A percentile compares a stretch with the other conserved stretches of the same genome.
phyloP scores from a whole-genome alignment of 2,888 invertebrate species.

The Ectemnius continuus region DNA sequence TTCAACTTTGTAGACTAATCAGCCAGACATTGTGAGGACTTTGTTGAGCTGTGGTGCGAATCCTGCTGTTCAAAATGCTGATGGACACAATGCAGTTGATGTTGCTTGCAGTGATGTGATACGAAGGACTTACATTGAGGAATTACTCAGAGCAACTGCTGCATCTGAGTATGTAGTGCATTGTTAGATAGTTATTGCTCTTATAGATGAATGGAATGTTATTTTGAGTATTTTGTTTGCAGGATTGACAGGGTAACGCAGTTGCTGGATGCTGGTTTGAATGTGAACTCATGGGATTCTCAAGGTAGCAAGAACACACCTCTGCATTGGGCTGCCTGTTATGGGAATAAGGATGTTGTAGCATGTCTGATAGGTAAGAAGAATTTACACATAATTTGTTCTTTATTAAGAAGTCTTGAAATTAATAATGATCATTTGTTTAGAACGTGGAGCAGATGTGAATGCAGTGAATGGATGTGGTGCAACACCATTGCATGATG shows the following conservation, averaged over 20 bases:
- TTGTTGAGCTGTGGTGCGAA: slow-evolving; percentile 81
- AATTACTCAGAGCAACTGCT: slow-evolving; percentile 81
- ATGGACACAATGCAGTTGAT: slow-evolving; percentile 81
- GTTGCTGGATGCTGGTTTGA: slow-evolving; percentile 81
- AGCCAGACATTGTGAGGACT: slow-evolving; percentile 81
- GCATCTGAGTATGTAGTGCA: slow-evolving; percentile 80
- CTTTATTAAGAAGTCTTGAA: not conserved
- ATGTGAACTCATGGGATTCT: slow-evolving; percentile 82
- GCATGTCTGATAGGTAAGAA: slow-evolving; percentile 80
- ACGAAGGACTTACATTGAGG: slow-evolving; percentile 81
- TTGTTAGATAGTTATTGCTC: slow-evolving; percentile 5
- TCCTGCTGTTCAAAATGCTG: slow-evolving; percentile 80
- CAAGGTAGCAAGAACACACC: slow-evolving; percentile 81
- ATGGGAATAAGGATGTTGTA: slow-evolving; percentile 81
- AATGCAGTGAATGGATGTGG: slow-evolving; percentile 81
- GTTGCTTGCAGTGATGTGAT: slow-evolving; percentile 79
- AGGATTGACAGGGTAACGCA: slow-evolving; percentile 81
- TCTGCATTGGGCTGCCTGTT: slow-evolving; percentile 84
- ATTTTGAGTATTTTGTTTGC: slow-evolving; percentile 26
- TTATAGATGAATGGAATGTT: not conserved
- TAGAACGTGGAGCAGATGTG: slow-evolving; percentile 81
- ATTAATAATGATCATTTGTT: not conserved
- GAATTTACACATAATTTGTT: not conserved
- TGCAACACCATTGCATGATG: slow-evolving; percentile 82
- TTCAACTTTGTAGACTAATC: slow-evolving; percentile 75